Percentiles rank a stretch among this genome's conserved stretches.
These are phyloP conservation scores for Mercenaria mercenaria DNA, from an alignment of 1,140 invertebrate species.

Conservation along the genomic window DNA sequence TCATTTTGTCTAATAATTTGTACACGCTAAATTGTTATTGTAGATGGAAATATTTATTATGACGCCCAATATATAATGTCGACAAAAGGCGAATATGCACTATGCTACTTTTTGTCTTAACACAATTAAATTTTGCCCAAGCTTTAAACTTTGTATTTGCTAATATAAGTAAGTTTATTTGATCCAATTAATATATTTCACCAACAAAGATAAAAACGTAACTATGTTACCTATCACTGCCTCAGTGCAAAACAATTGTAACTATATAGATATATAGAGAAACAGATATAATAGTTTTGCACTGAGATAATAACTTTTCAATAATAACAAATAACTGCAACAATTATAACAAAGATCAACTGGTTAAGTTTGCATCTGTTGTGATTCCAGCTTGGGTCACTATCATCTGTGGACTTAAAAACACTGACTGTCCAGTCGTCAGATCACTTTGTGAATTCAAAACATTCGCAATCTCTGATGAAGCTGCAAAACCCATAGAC, in stretches of 20 bases:
- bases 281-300: background rate
- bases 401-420: constrained; percentile 59
- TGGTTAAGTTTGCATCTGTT: constrained; percentile 45
- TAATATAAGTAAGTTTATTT: no score
- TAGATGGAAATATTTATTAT: no score
- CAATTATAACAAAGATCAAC: constrained; percentile 42
- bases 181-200: no score
- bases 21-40: no score
- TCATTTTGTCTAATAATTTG: no score
- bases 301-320: background rate
- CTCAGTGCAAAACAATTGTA: background rate
- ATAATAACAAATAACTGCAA: background rate
- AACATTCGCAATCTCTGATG: constrained; percentile 41
- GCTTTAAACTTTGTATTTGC: no score
- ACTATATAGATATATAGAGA: background rate
- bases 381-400: constrained; percentile 50
- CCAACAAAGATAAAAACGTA: background rate
- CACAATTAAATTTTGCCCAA: no score
- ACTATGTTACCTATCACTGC: background rate
- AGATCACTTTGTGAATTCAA: constrained; percentile 39
- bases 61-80: no score
- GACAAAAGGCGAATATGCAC: no score
- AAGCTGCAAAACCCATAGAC: constrained; percentile 10
- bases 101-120: no score
- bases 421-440: constrained; percentile 40